Base-by-base conservation (phyloP, 2,888 invertebrate genomes). In the Stictocephala bisonia region DNA sequence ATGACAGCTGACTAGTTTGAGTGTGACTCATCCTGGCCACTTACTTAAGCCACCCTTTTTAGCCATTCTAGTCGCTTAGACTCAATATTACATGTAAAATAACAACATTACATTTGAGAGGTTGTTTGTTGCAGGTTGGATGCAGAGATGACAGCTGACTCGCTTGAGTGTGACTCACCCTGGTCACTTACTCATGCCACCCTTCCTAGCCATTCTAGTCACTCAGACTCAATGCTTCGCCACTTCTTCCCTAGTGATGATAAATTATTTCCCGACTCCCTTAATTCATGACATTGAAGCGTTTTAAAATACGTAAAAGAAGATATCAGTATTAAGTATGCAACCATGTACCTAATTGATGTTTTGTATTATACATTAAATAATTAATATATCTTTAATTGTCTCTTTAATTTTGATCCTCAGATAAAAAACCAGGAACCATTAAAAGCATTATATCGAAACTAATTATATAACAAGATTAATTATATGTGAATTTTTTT, bases 1-100 rank as follows among this genome's bases (percentile, higher is more conserved):
- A 80, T 80, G 76, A 78, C 79, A 11, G 79, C 80, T 2, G 80
- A 80, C 71, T 80, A 79, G 0, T 75, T 80, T 15, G 80, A 80
- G 73, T 78, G 76, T 66, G 78, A 78, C 35, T 72, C 73, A 20
- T 77, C 78, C 1, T 79, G 79, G 79, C 71, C 75, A 2, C 44
- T 73, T 27, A 67, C 51, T 44, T 51, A 75, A 9, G 35, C 60
- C 3, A 60, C 60, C 60, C 31, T 15, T 40, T 35, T 40, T n/a
- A 60, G 20, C 20, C 50, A 53, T 29, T 35, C 51, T n/a, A 72
- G 51, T 29, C 44, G 64, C 18, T 24, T 31, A 1, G 22, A 40
- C 1, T 51, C 72, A 2, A 29, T 72, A 11, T 29, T 60, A 29
- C 27, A 60, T 22, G 13, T 20, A 60, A 15, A 60, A 9, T 27